Evolutionary conservation across 2,113 vertebrate genomes (phyloP), one percentile per base, ranked within the genome.

Genomic region (Callipepla squamata): DNA sequence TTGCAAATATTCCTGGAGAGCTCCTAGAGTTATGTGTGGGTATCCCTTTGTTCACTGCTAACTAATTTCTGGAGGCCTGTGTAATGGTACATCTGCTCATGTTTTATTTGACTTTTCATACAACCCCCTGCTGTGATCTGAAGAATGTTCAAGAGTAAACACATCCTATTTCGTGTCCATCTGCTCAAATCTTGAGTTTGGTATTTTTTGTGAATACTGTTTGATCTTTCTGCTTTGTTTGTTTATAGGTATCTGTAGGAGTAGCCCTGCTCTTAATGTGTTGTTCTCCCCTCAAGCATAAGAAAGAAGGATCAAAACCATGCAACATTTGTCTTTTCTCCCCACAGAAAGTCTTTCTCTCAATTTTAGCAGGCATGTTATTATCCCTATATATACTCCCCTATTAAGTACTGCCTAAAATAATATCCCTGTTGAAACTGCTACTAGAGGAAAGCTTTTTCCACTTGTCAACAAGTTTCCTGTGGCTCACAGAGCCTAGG

Each of bases 111-210:
- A 47, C 72, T 88, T 87, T 82, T 80, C 76, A n/a, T 13, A 13
- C 28, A 55, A 53, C 85, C 82, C 65, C 63, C 72, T 79, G 51
- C 90, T 75, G 85, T 63, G 90, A 95, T 76, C 61, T 70, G 74
- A 93, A 63, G 75, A 62, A 85, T 20, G 47, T 38, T 59, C 72
- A 70, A 21, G 30, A 80, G 82, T 53, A 93, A 95, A 94, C n/a
- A 81, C 61, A 62, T 21, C 17, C 28, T 1, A 6, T 68, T 87
- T 85, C 45, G n/a, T 21, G 70, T 83, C 92, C 93, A 85, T 74
- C 90, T 94, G 90, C 82, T 83, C 82, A 55, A 80, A 94, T 82
- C 45, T 38, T 59, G 23, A 50, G 59, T 28, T 62, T 18, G 50
- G 79, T 70, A 42, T 62, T 92, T 80, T 87, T 74, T 88, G 82